Base-by-base conservation (phyloP, 92 coral and sea anemone species). In the Phymanthus crucifer region DNA sequence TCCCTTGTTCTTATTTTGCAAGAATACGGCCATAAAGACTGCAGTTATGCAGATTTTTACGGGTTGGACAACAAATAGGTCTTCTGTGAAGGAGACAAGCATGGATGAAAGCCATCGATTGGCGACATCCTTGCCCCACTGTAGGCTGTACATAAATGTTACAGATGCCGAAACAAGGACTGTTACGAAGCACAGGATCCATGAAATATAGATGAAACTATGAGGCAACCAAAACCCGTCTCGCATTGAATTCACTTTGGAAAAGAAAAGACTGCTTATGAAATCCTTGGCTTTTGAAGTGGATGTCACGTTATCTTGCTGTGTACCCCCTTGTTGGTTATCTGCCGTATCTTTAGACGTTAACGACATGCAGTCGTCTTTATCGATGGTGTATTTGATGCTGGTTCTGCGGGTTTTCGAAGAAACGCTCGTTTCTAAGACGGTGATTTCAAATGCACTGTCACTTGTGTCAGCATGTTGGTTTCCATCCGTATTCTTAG, bases 71-170 rank as follows among this genome's bases (percentile, higher is more conserved):
- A 91, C 87, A 56, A 91, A 91, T 50, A 93, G 58, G 61, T 93
- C 98, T 67, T 93, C 86, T 2, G 91, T 80, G 76, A 93, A 93
- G 0, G 98, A 91, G 17, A 93, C 85, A 2, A 93, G 84, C 86
- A 91, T 89, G 7, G 98, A 93, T 17, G 98, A 88, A 2, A 93
- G 86, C 98, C 98, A 93, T 34, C 91, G 93, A 32, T 93, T 90
- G 3, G 95, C 80, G 36, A 91, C 80, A 18, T 88, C 91, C 71
- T 88, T 91, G 1, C 96, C 95, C 98, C 98, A 93, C 32, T 80
- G 88, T 23, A 93, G 74, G 52, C 98, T 93, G 87, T 85, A 94
- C 58, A 85, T 87, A 52, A 94, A 94, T 0, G 97, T 94, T 31
- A 92, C 82, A 13, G 79, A 75, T 11, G 93, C 82, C 1, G 97